phyloP scores from a whole-genome alignment of 2,888 invertebrate species.

The Mesorhabditis spiculigera region DNA sequence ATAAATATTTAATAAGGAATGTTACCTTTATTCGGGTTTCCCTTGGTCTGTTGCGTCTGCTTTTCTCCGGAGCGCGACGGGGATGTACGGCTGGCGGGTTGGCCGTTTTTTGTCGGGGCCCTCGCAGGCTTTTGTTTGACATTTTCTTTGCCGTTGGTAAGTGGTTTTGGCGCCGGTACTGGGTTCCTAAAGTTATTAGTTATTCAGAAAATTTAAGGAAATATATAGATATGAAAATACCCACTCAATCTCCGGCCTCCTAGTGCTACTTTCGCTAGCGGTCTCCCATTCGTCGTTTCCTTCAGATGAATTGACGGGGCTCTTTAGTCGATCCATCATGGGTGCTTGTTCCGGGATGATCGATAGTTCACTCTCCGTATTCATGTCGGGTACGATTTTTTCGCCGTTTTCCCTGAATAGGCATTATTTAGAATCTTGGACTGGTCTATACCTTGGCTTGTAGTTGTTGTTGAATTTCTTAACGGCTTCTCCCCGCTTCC shows the following conservation, averaged over 20 bases:
- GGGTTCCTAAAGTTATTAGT: too few species aligned
- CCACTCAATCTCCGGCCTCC: background rate
- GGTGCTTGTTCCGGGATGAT: too few species aligned
- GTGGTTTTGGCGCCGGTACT: too few species aligned
- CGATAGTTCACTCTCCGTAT: too few species aligned
- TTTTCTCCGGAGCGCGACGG: conserved; percentile 37
- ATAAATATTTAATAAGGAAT: conserved; percentile 8
- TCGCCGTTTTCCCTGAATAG: too few species aligned
- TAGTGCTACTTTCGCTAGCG: conserved; percentile 72
- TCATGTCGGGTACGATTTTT: too few species aligned
- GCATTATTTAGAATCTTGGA: too few species aligned
- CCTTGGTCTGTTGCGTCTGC: conserved; percentile 26
- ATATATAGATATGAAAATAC: too few species aligned
- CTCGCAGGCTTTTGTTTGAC: conserved; percentile 7
- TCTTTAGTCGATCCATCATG: conserved; percentile 24
- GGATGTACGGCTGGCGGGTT: conserved; percentile 55
- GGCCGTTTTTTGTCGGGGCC: conserved; percentile 50
- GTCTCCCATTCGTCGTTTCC: conserved; percentile 72
- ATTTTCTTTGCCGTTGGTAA: background rate
- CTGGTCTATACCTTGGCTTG: too few species aligned
- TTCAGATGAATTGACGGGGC: conserved; percentile 34
- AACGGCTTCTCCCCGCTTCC: too few species aligned
- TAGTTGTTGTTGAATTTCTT: too few species aligned
- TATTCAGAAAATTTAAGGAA: too few species aligned
- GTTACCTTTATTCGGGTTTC: conserved; percentile 8